Percentiles rank a stretch among this genome's conserved stretches.
Evolutionary conservation across 2,888 invertebrate species (phyloP).

Genomic region (Dolomedes plantarius): DNA sequence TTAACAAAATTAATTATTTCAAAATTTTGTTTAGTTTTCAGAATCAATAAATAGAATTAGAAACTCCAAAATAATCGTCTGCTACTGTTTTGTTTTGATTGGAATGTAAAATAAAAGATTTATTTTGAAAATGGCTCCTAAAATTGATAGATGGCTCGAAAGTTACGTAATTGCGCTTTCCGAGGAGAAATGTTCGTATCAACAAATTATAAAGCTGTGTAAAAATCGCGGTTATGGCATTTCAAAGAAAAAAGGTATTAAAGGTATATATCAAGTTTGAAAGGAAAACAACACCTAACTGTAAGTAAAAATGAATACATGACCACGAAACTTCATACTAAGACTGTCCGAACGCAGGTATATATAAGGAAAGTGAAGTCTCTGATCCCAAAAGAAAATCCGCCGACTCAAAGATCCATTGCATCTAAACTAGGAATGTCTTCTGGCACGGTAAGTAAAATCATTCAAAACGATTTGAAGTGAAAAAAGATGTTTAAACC

Average conservation of each 20-base stretch:
- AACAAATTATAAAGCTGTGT: neutral
- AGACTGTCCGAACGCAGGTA: neutral
- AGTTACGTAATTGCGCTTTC: neutral
- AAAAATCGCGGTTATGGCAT: neutral
- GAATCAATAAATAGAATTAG: no score
- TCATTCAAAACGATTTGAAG: constrained; percentile 3
- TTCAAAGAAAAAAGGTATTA: neutral
- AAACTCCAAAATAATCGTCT: neutral
- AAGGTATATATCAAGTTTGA: constrained; percentile 3
- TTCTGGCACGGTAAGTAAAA: neutral
- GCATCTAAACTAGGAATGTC: no score
- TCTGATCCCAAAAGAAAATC: neutral
- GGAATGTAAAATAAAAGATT: neutral
- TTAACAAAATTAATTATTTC: no score
- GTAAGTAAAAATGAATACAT: neutral
- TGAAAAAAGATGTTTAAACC: neutral
- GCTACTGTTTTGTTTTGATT: neutral
- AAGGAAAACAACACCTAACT: neutral
- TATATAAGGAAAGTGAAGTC: neutral
- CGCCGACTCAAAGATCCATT: neutral
- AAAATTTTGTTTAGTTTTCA: no score
- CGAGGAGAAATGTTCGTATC: neutral
- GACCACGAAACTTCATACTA: neutral
- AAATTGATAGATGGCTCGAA: neutral
- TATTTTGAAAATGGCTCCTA: neutral